Base-by-base conservation (phyloP, 2,797 vertebrate genomes). In the Arnoldichthys spilopterus region DNA sequence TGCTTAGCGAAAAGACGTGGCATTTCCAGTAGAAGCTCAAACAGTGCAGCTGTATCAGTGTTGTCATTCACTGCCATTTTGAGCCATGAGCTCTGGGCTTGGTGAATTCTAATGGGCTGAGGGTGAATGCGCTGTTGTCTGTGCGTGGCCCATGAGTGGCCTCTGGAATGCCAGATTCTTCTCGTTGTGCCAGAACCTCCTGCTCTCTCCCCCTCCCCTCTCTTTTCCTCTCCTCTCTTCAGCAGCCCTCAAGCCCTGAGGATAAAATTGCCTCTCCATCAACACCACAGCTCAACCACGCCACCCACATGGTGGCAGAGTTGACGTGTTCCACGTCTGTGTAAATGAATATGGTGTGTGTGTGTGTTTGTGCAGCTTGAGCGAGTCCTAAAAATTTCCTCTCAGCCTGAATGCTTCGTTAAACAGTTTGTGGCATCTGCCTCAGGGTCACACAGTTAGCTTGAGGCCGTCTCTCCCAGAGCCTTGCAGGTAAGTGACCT, bases 121-220 rank as follows among this genome's bases (percentile, higher is more conserved):
- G 66, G 56, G 72, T 92, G 85, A 93, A 92, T 88, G 91, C 81
- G 82, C 86, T 83, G 87, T 91, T 92, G 88, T 94, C 83, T 87
- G 70, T 79, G 63, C 51, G 82, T 43, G 84, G 82, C 83, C 80
- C 81, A 76, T 86, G 83, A 88, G 90, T 93, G 89, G 91, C 89
- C 83, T 87, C 84, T 89, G 90, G 93, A 93, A 94, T 94, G 91
- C 81, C 53, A 62, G 24, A 74, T 76, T 58, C 51, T 59, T 81
- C 72, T 58, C 56, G 26, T 78, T 75, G 34, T 77, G 82, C 77
- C 77, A 83, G 54, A 76, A 63, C 47, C 51, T 22, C 20, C 51
- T 72, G 58, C 68, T 63, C 63, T 58, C 43, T 20, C 40, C 51
- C 58, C 28, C 58, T 76, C 67, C 49, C 64, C 58, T 18, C 26